A percentile compares a stretch with the other conserved stretches of the same genome.
phyloP scores from a whole-genome alignment of 2,888 invertebrate species.

The Himalopsyche anomala region DNA sequence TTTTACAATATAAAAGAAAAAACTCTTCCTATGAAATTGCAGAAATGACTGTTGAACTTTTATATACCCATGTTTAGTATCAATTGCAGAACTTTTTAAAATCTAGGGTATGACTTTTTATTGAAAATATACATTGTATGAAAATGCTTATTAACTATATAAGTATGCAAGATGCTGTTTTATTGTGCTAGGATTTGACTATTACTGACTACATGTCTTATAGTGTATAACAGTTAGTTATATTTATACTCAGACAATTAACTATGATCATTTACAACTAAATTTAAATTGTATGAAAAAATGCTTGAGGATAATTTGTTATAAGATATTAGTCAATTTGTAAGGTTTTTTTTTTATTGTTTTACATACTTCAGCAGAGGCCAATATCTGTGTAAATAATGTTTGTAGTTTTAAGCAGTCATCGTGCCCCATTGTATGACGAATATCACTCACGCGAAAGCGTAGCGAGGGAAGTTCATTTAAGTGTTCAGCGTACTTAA shows the following conservation, averaged over 20 bases:
- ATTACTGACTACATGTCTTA: not conserved
- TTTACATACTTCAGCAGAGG: slow-evolving; percentile 27
- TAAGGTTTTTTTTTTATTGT: slow-evolving; percentile 17
- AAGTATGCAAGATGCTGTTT: slow-evolving; percentile 31
- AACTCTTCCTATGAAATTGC: not conserved
- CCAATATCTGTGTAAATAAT: slow-evolving; percentile 20
- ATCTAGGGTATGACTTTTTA: not conserved
- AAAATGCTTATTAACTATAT: slow-evolving; percentile 14
- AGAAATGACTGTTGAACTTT: not conserved
- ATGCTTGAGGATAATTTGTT: no score
- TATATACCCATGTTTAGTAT: no score
- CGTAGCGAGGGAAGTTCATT: not conserved
- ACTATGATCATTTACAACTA: slow-evolving; percentile 3
- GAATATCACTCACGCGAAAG: not conserved
- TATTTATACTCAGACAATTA: not conserved
- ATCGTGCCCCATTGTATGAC: not conserved
- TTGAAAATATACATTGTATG: not conserved
- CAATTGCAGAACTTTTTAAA: no score
- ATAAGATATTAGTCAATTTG: not conserved
- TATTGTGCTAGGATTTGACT: slow-evolving; percentile 34
- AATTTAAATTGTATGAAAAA: not conserved
- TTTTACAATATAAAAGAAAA: not conserved
- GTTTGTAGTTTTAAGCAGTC: not conserved
- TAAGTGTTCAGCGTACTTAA: slow-evolving; percentile 15
- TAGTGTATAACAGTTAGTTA: not conserved